Evolutionary conservation across 2,797 vertebrate species (phyloP), one percentile per base, ranked within the genome.

Genomic region (Eulemur coronatus): DNA sequence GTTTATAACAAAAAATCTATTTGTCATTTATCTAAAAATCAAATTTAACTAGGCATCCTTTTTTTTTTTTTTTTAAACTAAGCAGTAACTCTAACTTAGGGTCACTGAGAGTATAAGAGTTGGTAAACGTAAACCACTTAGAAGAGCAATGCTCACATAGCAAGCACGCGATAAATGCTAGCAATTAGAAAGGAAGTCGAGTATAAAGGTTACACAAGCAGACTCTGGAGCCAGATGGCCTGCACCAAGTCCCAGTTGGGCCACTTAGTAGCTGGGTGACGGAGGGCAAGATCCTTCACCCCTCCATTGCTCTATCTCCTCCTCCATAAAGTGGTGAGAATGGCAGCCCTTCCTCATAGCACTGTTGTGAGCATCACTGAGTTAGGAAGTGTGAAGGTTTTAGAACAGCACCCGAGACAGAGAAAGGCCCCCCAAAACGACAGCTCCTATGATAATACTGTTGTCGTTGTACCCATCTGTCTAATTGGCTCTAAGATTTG

Each of bases 11-110:
- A 84, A 63, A 43, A 46, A 43, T 10, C 30, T 20, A 70, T n/a
- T 92, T 89, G 1, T 81, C n/a, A 61, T 69, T 79, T 95, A 72
- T 80, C 46, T 87, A 65, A 93, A 92, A 92, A 76, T 82, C 24
- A 88, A 52, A 46, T 13, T 73, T 79, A 38, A 33, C 5, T 8
- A 12, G 18, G 52, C 28, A 48, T 18, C 57, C 12, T 20, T 41
- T 70, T 61, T 63, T 13, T 20, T 41, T 63, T 55, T 63, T 65
- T 28, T 26, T 7, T 75, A 24, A 70, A 52, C 41, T 78, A 46
- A 33, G 73, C 15, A 5, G 4, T 30, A 22, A 50, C 30, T 72
- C 28, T 70, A 30, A 33, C 41, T 17, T 48, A 52, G 46, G 13
- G 4, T 59, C 82, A 20, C 22, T 73, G 41, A 41, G 9, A 61